These are phyloP conservation scores for Orbicella faveolata DNA, from an alignment of 64 coral and sea anemone genomes.

Conservation along the genomic window DNA sequence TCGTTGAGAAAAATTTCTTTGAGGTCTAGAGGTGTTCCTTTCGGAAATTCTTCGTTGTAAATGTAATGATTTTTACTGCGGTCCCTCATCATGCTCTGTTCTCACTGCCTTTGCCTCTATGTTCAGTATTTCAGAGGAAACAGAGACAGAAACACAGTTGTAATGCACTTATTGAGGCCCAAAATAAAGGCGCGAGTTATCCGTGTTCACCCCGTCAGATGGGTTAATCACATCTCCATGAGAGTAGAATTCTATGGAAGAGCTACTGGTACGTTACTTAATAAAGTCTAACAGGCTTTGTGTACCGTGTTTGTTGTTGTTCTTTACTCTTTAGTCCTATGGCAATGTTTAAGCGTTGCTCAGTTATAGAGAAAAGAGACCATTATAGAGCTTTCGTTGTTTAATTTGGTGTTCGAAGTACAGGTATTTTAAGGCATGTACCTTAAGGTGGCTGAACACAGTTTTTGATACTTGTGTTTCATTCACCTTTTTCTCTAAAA, in stretches of 20 bases:
- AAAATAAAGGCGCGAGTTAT: slow-evolving; percentile 37
- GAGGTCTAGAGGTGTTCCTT: neutral
- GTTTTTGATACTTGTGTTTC: too few species aligned
- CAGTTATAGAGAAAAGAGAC: too few species aligned
- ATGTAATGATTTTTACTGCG: neutral
- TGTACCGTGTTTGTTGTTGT: neutral
- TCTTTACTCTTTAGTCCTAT: too few species aligned
- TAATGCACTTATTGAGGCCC: slow-evolving; percentile 41
- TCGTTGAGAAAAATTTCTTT: too few species aligned
- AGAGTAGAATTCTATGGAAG: slow-evolving; percentile 53
- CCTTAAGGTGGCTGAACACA: too few species aligned
- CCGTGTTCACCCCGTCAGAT: slow-evolving; percentile 42
- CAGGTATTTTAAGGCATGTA: too few species aligned
- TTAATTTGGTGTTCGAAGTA: too few species aligned
- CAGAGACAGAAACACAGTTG: slow-evolving; percentile 58
- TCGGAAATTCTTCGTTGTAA: neutral
- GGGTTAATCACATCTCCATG: slow-evolving; percentile 40
- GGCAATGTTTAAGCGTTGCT: too few species aligned
- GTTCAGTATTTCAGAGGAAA: slow-evolving; percentile 64
- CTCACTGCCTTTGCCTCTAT: neutral
- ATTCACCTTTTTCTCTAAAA: too few species aligned
- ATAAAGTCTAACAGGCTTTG: neutral
- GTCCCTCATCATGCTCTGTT: neutral
- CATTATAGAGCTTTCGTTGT: too few species aligned
- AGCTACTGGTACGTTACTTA: slow-evolving; percentile 21